Conservation (phyloP, 53 echinoderm and acorn worm genomes). For the Echinometra lucunter region DNA sequence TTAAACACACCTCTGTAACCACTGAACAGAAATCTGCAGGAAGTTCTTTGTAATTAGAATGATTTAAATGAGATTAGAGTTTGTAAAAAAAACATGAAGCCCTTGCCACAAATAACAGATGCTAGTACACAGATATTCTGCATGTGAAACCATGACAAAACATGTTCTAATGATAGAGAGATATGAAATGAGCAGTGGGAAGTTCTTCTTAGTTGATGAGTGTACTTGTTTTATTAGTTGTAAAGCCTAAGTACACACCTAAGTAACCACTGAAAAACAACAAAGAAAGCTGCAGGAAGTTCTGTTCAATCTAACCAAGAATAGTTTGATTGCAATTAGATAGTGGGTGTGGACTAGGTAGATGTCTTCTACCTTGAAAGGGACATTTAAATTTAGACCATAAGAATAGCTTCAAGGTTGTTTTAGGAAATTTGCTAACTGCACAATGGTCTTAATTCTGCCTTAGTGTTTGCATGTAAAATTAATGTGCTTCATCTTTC, state of each 20-base stretch:
- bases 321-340: background rate
- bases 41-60: too few species aligned
- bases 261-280: background rate
- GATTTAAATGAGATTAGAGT: too few species aligned
- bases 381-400: background rate
- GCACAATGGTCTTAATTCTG: background rate
- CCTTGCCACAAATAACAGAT: background rate
- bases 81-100: too few species aligned
- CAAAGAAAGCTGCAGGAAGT: background rate
- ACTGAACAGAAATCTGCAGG: too few species aligned
- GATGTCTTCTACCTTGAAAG: background rate
- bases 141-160: background rate
- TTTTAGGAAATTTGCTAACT: background rate
- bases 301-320: background rate
- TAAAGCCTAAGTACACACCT: background rate
- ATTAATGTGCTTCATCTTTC: too few species aligned
- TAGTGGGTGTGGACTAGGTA: background rate
- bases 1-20: too few species aligned
- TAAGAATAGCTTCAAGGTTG: background rate
- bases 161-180: background rate
- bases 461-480: too few species aligned
- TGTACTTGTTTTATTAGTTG: background rate
- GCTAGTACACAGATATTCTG: background rate
- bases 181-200: background rate
- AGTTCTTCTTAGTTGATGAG: background rate